Evolutionary conservation across 2,888 invertebrate genomes (phyloP).

Genomic region (Clepsis dumicolana): DNA sequence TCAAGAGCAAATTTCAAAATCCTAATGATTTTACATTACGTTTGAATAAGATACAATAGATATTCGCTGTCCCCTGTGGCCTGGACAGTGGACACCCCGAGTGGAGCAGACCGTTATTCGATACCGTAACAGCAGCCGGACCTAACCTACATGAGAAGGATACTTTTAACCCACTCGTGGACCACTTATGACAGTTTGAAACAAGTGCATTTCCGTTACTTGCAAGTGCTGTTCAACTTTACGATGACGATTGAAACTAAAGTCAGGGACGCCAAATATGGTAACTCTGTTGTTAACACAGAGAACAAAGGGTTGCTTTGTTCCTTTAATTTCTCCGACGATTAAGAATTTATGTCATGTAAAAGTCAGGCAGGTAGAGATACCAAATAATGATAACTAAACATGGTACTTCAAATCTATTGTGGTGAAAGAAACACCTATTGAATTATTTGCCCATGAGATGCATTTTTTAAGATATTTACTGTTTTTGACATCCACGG

Average conservation of each 20-base stretch:
- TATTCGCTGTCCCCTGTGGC: constrained; percentile 31
- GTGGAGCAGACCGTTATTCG: constrained; percentile 54
- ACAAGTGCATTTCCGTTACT: constrained; percentile 36
- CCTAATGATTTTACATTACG: too few relatives aligned
- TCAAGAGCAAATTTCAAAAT: too few relatives aligned
- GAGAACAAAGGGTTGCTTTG: too few relatives aligned
- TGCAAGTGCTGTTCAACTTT: background rate
- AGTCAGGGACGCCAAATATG: background rate
- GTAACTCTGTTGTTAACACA: background rate
- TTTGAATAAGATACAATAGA: too few relatives aligned
- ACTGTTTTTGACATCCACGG: background rate
- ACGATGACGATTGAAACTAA: background rate
- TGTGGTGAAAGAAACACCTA: too few relatives aligned
- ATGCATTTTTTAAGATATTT: too few relatives aligned
- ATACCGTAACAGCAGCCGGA: constrained; percentile 54
- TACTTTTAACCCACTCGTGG: constrained; percentile 38
- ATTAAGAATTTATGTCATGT: too few relatives aligned
- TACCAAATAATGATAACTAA: too few relatives aligned
- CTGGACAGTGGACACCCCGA: constrained; percentile 14
- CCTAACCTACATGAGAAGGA: constrained; percentile 48
- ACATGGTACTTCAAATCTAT: too few relatives aligned
- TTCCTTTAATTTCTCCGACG: too few relatives aligned
- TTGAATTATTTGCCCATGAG: too few relatives aligned
- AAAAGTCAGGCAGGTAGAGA: too few relatives aligned
- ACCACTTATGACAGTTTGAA: constrained; percentile 10